These are phyloP conservation scores for Scaptomyza montana DNA, from an alignment of 1,140 invertebrate genomes.

Conservation along the genomic window DNA sequence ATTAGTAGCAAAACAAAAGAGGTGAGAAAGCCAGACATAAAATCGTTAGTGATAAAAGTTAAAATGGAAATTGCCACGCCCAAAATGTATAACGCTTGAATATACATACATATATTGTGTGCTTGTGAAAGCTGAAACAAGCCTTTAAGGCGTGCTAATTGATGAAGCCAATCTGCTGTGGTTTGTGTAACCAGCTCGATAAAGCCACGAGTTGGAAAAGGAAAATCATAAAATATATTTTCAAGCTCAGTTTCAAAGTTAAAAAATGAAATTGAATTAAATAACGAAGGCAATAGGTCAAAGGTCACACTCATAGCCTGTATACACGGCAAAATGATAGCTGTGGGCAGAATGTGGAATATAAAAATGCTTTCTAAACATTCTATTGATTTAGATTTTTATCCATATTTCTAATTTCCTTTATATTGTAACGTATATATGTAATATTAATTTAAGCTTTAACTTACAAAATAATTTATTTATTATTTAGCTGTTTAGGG, in stretches of 20 bases:
- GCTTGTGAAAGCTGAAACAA: conserved; percentile 33
- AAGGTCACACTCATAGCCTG: too few species aligned
- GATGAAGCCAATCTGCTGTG: conserved; percentile 44
- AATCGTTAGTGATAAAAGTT: conserved; percentile 50
- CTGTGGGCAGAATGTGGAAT: too few species aligned
- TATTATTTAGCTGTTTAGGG: too few species aligned
- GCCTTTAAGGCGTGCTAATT: conserved; percentile 53
- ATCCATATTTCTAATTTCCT: too few species aligned
- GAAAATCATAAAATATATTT: not conserved
- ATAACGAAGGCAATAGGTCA: too few species aligned
- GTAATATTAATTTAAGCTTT: too few species aligned
- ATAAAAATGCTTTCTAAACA: too few species aligned
- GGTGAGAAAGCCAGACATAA: not conserved
- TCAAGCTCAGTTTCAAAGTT: not conserved
- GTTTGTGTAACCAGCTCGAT: not conserved
- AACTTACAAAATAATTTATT: too few species aligned
- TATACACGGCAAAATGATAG: too few species aligned
- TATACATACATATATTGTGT: conserved; percentile 4
- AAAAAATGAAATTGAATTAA: not conserved
- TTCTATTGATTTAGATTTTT: too few species aligned
- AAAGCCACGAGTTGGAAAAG: conserved; percentile 14
- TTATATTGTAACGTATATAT: too few species aligned
- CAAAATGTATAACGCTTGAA: conserved; percentile 43
- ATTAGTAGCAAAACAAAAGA: conserved; percentile 39
- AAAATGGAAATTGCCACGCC: conserved; percentile 58